Evolutionary conservation across 2,888 invertebrate genomes (phyloP), one percentile per base, ranked within the genome.

Genomic region (Eupithecia dodoneata): DNA sequence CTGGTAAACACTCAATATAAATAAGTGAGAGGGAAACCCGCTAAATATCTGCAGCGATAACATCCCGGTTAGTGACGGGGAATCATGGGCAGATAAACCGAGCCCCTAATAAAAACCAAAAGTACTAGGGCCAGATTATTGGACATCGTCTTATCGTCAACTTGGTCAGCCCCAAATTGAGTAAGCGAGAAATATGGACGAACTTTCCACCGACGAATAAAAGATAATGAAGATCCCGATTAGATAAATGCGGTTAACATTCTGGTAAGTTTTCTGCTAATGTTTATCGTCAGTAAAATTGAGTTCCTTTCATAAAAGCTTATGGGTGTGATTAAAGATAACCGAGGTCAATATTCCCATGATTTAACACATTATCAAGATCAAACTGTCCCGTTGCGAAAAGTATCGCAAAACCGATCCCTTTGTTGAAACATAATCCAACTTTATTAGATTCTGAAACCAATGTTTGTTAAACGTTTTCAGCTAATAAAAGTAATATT

Each of bases 391-490:
- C 79, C 69, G 73, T n/a, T 76, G 65, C 79, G 75, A 75, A 73
- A 79, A n/a, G 52, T 73, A 77, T 79, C 75, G 72, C 79, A 79
- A 79, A 79, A 76, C 76, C 78, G 79, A 87, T 86, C 84, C 83
- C 83, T 88, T 87, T 88, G 88, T 89, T 84, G 84, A 89, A 90
- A 89, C 87, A 84, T 87, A 90, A 91, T 91, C 87, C 86, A 88
- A 91, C 88, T 87, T 90, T 92, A 94, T 93, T 91, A 89, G 89
- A 93, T 92, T 90, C 86, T 84, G 84, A 89, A 92, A 91, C 91
- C 92, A 93, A 94, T 94, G 94, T 94, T 94, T 94, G 93, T 92
- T 93, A 93, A 94, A 91, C 91, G 93, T 89, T 94, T 93, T 92
- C 86, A 92, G 93, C 93, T 94, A 94, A 94, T 94, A 95, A 94